These are phyloP conservation scores for Galerucella calmariensis DNA, from an alignment of 2,888 invertebrate species.

Conservation along the genomic window DNA sequence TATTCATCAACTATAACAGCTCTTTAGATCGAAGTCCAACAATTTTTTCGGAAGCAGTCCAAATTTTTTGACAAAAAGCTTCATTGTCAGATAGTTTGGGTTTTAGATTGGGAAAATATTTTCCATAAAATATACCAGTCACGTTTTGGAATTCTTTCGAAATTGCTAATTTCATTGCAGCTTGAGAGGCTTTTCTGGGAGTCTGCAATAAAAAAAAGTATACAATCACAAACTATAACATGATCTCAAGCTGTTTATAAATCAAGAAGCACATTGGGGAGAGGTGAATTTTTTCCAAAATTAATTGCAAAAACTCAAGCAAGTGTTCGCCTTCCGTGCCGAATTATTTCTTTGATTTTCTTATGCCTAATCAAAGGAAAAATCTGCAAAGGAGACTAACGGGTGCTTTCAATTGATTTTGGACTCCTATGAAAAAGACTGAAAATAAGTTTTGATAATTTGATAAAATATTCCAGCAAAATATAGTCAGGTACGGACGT, in stretches of 20 bases:
- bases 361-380: no score
- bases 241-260: no score
- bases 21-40: slow-evolving; percentile 29
- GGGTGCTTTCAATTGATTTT: neutral
- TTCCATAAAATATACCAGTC: slow-evolving; percentile 31
- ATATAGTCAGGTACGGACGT: no score
- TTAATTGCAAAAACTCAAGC: no score
- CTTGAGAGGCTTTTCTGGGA: slow-evolving; percentile 25
- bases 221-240: neutral
- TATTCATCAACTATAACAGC: slow-evolving; percentile 13
- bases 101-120: slow-evolving; percentile 14
- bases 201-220: slow-evolving; percentile 26
- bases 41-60: slow-evolving; percentile 27
- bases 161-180: slow-evolving; percentile 30
- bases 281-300: no score
- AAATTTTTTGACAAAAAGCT: slow-evolving; percentile 27
- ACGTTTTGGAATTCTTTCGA: slow-evolving; percentile 33
- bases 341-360: no score
- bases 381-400: no score
- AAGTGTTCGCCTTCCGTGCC: no score
- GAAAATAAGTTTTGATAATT: neutral
- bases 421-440: neutral
- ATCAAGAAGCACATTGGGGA: neutral
- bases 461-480: no score
- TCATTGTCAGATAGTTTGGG: slow-evolving; percentile 22